Evolutionary conservation across 2,888 invertebrate genomes (phyloP).

Genomic region (Lasioglossum villosulum): DNA sequence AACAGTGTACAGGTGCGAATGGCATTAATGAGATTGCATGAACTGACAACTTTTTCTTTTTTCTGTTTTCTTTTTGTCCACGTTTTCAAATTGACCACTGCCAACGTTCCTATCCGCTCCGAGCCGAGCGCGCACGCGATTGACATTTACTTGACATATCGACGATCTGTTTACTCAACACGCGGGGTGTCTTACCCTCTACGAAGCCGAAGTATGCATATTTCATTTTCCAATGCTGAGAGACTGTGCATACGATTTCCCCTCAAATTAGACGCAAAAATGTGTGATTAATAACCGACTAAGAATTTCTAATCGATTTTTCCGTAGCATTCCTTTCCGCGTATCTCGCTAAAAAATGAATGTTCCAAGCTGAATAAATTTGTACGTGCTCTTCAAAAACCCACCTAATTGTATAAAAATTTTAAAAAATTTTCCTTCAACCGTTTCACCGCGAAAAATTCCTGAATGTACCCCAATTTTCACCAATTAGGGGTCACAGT

Average conservation of each 20-base stretch:
- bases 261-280: background rate
- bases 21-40: background rate
- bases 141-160: slow-evolving; percentile 56
- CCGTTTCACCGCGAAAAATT: background rate
- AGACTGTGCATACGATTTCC: background rate
- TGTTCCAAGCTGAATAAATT: background rate
- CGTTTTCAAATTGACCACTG: background rate
- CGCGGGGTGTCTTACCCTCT: background rate
- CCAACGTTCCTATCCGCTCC: background rate
- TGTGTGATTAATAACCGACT: background rate
- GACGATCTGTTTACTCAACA: slow-evolving; percentile 22
- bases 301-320: background rate
- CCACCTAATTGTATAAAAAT: background rate
- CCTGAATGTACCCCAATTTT: background rate
- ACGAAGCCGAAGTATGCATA: background rate
- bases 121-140: background rate
- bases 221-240: background rate
- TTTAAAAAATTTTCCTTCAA: background rate
- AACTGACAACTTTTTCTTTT: background rate
- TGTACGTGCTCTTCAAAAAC: background rate
- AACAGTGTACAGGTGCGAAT: background rate
- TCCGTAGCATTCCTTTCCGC: background rate
- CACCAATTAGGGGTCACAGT: background rate
- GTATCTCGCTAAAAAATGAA: background rate
- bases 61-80: background rate